phyloP scores from a whole-genome alignment of 2,113 vertebrate species.

The Phyllostomus hastatus region DNA sequence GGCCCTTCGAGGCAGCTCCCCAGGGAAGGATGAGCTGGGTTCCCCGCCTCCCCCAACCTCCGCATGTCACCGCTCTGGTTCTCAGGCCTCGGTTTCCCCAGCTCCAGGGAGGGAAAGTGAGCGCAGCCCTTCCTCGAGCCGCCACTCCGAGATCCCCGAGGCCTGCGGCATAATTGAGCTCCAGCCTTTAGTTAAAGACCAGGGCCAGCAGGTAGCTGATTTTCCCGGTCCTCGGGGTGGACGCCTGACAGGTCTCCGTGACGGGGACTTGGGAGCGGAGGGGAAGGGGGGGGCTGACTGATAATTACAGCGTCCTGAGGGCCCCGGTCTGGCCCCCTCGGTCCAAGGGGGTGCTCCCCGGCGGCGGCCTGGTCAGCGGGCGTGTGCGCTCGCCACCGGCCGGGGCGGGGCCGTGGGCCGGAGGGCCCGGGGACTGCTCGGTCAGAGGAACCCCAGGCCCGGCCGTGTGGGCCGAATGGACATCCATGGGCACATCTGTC shows the following conservation, averaged over 20 bases:
- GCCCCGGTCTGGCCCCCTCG: background rate
- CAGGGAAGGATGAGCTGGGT: background rate
- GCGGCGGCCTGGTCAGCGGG: background rate
- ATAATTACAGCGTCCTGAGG: constrained; percentile 46
- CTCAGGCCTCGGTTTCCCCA: constrained; percentile 24
- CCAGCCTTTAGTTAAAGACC: constrained; percentile 73
- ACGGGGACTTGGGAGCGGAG: constrained; percentile 29
- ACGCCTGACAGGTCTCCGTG: constrained; percentile 38
- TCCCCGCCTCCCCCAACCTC: background rate
- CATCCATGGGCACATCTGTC: constrained; percentile 34
- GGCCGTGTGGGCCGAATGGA: constrained; percentile 32
- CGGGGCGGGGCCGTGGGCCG: background rate
- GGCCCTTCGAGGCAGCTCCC: background rate
- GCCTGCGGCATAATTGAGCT: constrained; percentile 65
- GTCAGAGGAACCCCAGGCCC: constrained; percentile 36
- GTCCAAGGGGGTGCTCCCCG: background rate
- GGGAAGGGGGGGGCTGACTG: background rate
- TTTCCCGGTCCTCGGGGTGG: constrained; percentile 58
- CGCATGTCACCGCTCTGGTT: background rate
- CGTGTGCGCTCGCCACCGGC: background rate
- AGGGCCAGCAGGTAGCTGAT: constrained; percentile 65
- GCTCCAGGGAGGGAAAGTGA: background rate
- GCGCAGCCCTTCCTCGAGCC: constrained; percentile 47
- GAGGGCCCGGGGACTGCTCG: background rate
- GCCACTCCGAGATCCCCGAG: constrained; percentile 39